Evolutionary conservation across 2,888 invertebrate species (phyloP), one percentile per base, ranked within the genome.

Genomic region (Panzeria rudis): DNA sequence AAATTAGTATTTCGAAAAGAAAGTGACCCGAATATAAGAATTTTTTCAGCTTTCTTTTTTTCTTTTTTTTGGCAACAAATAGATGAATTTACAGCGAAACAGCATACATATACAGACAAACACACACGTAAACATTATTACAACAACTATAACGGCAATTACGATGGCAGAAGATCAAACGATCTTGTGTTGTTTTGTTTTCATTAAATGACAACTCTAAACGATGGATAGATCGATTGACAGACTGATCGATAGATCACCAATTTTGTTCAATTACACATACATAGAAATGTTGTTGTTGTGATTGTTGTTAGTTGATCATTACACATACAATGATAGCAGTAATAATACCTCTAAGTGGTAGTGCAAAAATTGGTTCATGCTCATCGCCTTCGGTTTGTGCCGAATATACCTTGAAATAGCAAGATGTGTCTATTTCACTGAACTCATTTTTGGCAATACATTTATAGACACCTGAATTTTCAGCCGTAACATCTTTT

Each of bases 381-480:
- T 90, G 91, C 81, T 92, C 90, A 79, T 91, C 91, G 72, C 91
- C 92, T 87, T 92, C 92, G 61, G 89, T 88, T 86, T 91, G 91
- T 66, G 92, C 91, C 66, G 89, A 86, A 84, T 92, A 92, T 72
- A 92, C 91, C 88, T 92, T 92, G 83, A 97, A 93, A 88, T 94
- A 95, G 64, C 96, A 96, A 29, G 95, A 94, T n/a, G 96, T 95
- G 59, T 94, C 94, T 8, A 95, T 93, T 86, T 95, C 94, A 59
- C 97, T 97, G 89, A 95, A 94, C 79, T 95, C 94, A 91, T 97
- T 97, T 89, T 94, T 94, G 47, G 96, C 97, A 6, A 96, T 93
- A 90, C 97, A 97, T 32, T 95, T 95, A 90, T 97, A 97, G 88
- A 97, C 95, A n/a, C 96, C 97, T 4, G 95, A 94, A 91, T 97